These are phyloP conservation scores for Hemichromis elongatus DNA, from an alignment of 2,113 vertebrate species.

Conservation along the genomic window DNA sequence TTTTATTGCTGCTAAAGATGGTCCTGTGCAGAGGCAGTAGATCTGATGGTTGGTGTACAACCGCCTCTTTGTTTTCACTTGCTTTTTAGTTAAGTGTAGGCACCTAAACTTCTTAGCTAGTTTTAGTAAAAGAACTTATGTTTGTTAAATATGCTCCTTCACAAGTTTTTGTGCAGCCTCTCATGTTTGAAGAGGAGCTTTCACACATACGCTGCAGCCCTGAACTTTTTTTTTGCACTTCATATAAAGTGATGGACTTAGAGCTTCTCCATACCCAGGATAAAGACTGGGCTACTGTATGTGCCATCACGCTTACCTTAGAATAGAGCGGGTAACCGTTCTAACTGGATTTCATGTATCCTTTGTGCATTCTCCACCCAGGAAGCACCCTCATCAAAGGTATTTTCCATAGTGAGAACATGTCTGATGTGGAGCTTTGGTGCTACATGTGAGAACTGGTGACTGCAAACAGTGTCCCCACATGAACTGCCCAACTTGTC, in stretches of 20 bases:
- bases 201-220: background rate
- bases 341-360: background rate
- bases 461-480: background rate
- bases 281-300: background rate
- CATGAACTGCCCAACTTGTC: background rate
- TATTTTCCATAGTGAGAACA: background rate
- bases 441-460: background rate
- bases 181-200: background rate
- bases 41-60: background rate
- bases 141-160: background rate
- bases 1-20: too few relatives aligned
- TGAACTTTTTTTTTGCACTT: background rate
- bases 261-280: background rate
- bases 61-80: background rate
- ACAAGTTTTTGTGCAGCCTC: background rate
- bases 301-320: background rate
- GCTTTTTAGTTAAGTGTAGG: background rate
- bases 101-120: background rate
- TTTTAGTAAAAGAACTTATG: background rate
- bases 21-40: background rate
- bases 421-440: background rate
- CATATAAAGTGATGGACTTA: background rate
- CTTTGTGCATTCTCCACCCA: rapidly evolving
- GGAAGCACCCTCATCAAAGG: background rate
- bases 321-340: background rate